These are phyloP conservation scores for Pachyuromys duprasi DNA, from an alignment of 2,797 vertebrate genomes.

Conservation along the genomic window DNA sequence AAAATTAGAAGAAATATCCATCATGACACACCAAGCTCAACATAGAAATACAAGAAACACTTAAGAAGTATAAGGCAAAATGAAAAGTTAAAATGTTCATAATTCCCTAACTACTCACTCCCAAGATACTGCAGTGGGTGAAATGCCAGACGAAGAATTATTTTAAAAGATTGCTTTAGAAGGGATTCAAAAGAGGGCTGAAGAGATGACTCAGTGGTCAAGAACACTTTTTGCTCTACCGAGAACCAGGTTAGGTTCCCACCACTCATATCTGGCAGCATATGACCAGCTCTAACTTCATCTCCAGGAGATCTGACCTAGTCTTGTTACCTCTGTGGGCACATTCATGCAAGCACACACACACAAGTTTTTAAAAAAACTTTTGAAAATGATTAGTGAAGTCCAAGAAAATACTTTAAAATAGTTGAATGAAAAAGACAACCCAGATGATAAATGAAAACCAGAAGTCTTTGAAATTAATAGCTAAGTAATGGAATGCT, in stretches of 20 bases:
- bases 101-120: background rate
- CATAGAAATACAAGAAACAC: background rate
- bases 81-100: background rate
- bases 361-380: background rate
- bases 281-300: background rate
- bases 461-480: background rate
- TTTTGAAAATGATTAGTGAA: background rate
- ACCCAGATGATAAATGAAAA: background rate
- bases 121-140: background rate
- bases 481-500: background rate
- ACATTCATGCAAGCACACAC: background rate
- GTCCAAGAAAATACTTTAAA: background rate
- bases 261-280: background rate
- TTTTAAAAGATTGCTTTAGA: background rate
- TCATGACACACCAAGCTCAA: background rate
- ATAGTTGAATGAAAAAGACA: background rate
- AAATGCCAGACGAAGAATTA: background rate
- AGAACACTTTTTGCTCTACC: background rate
- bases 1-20: background rate
- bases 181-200: background rate
- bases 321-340: background rate
- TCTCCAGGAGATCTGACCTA: background rate
- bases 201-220: background rate
- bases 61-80: background rate
- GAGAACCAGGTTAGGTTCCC: background rate